phyloP scores from a whole-genome alignment of 1,140 invertebrate species.

The Drosophila insularis region DNA sequence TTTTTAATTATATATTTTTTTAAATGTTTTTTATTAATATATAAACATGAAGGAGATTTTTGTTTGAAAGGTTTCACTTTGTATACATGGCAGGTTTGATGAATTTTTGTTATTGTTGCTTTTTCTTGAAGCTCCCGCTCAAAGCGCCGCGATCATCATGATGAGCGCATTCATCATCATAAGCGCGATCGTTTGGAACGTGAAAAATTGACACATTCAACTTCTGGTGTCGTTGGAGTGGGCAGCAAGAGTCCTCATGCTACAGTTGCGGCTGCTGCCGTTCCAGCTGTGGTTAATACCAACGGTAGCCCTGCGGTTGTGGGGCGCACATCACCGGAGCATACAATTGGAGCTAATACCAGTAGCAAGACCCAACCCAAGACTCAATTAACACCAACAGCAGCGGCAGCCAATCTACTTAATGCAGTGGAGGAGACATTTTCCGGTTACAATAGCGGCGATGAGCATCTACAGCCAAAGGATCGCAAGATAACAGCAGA shows the following conservation, averaged over 20 bases:
- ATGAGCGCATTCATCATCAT: conserved; percentile 62
- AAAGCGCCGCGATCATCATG: conserved; percentile 72
- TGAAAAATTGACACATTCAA: conserved; percentile 56
- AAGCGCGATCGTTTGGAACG: conserved; percentile 72
- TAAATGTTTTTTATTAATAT: too few relatives aligned
- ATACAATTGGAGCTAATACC: conserved; percentile 35
- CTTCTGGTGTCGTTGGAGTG: conserved; percentile 41
- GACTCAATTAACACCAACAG: conserved; percentile 39
- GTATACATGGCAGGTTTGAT: too few relatives aligned
- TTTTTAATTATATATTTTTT: too few relatives aligned
- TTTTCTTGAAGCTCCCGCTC: conserved; percentile 56
- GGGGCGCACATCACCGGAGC: conserved; percentile 65
- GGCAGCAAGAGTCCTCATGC: conserved; percentile 58
- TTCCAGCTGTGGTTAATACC: conserved; percentile 21
- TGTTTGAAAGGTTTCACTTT: too few relatives aligned
- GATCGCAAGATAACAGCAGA: conserved; percentile 84
- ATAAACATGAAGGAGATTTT: too few relatives aligned
- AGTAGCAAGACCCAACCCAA: conserved; percentile 23
- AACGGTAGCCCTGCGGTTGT: conserved; percentile 45
- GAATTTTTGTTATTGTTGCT: not conserved
- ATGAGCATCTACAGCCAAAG: conserved; percentile 87
- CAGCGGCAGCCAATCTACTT: conserved; percentile 53
- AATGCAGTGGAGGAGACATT: conserved; percentile 80
- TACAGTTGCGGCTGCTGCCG: conserved; percentile 14
- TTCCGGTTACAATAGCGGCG: conserved; percentile 89